phyloP scores from a whole-genome alignment of 2,888 invertebrate genomes.

The Artemia sinica region DNA sequence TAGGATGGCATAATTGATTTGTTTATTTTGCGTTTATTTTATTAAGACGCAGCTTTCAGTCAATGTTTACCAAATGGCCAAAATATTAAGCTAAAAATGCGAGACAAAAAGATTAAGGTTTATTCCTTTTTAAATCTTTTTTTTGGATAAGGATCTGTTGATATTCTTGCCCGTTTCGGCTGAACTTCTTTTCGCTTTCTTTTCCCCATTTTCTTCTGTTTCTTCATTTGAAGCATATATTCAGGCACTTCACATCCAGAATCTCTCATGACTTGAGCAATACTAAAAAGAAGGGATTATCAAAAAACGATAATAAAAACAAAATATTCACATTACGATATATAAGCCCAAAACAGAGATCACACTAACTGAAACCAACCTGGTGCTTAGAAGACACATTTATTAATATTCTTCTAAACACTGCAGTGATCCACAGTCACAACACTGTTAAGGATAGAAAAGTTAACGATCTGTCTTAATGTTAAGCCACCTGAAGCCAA shows the following conservation, averaged over 20 bases:
- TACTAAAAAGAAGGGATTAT: conserved; percentile 38
- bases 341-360: background rate
- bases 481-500: too few species aligned
- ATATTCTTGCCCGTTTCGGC: conserved; percentile 34
- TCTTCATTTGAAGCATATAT: conserved; percentile 63
- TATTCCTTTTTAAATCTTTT: conserved; percentile 2
- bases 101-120: too few species aligned
- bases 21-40: too few species aligned
- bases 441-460: too few species aligned
- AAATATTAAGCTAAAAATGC: too few species aligned
- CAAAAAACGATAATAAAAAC: background rate
- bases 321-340: background rate
- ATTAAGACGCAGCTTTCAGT: too few species aligned
- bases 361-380: too few species aligned
- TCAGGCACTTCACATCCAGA: conserved; percentile 84
- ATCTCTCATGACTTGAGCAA: conserved; percentile 71
- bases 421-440: too few species aligned
- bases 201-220: conserved; percentile 43
- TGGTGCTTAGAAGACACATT: conserved; percentile 18
- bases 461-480: too few species aligned
- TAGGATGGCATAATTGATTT: too few species aligned
- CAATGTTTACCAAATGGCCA: too few species aligned
- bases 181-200: conserved; percentile 39
- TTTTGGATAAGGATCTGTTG: conserved; percentile 23
- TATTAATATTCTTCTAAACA: conserved; percentile 5